phyloP scores from a whole-genome alignment of 2,113 vertebrate genomes.

The Peromyscus maniculatus region DNA sequence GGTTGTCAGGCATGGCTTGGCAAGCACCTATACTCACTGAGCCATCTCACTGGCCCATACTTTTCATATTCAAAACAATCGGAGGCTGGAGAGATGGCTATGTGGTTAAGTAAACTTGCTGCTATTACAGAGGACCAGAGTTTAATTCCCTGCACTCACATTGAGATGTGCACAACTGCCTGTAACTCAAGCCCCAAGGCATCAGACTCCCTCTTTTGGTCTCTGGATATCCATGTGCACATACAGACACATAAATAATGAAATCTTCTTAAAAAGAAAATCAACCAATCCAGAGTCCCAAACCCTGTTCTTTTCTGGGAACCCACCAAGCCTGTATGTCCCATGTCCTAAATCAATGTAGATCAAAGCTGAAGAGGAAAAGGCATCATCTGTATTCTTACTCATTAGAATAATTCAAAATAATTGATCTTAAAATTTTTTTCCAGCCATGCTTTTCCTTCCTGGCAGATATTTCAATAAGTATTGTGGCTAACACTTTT shows the following conservation, averaged over 20 bases:
- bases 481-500: not conserved
- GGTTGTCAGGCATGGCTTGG: not conserved
- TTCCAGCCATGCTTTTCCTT: not conserved
- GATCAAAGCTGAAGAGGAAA: not conserved
- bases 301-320: not conserved
- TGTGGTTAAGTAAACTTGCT: not conserved
- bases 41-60: not conserved
- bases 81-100: not conserved
- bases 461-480: not conserved
- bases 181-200: not conserved
- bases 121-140: not conserved
- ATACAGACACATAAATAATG: not conserved
- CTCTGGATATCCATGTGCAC: not conserved
- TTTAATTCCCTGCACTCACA: not conserved
- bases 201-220: not conserved
- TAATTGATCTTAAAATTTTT: not conserved
- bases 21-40: not conserved
- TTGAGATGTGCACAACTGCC: not conserved
- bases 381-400: not conserved
- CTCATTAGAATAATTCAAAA: not conserved
- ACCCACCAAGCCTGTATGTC: not conserved
- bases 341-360: not conserved
- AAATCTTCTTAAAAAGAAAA: not conserved
- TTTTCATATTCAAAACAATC: not conserved
- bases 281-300: not conserved